A percentile compares a stretch with the other conserved stretches of the same genome.
Conservation (phyloP, 2,888 invertebrate species). For the Ectobius pallidus region DNA sequence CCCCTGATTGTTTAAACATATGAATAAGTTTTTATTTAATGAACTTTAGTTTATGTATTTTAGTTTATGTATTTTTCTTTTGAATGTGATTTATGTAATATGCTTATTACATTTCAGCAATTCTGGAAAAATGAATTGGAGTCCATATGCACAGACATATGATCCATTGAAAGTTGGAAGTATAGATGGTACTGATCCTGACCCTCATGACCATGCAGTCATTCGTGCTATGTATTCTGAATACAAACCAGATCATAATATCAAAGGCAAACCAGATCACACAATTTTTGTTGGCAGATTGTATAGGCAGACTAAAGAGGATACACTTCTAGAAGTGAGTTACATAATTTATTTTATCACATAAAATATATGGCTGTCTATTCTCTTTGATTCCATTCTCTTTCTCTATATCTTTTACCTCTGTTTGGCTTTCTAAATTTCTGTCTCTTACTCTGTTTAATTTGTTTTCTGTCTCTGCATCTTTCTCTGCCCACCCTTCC, state of each 20-base stretch:
- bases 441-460: too few relatives aligned
- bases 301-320: constrained; percentile 67
- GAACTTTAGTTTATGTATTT: too few relatives aligned
- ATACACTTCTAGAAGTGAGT: constrained; percentile 59
- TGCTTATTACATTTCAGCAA: neutral
- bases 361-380: too few relatives aligned
- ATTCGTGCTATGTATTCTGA: constrained; percentile 71
- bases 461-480: too few relatives aligned
- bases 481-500: too few relatives aligned
- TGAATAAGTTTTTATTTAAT: too few relatives aligned
- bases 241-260: constrained; percentile 68
- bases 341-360: too few relatives aligned
- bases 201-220: constrained; percentile 81
- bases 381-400: too few relatives aligned
- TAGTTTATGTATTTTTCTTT: neutral
- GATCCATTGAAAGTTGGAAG: constrained; percentile 84
- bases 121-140: constrained; percentile 54
- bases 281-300: constrained; percentile 80
- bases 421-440: too few relatives aligned
- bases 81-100: neutral
- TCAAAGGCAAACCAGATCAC: constrained; percentile 70
- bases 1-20: too few relatives aligned
- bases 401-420: too few relatives aligned
- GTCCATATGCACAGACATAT: constrained; percentile 65
- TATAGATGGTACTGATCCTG: constrained; percentile 84